Base-by-base conservation (phyloP, 2,113 vertebrate species). In the Agelaius tricolor region DNA sequence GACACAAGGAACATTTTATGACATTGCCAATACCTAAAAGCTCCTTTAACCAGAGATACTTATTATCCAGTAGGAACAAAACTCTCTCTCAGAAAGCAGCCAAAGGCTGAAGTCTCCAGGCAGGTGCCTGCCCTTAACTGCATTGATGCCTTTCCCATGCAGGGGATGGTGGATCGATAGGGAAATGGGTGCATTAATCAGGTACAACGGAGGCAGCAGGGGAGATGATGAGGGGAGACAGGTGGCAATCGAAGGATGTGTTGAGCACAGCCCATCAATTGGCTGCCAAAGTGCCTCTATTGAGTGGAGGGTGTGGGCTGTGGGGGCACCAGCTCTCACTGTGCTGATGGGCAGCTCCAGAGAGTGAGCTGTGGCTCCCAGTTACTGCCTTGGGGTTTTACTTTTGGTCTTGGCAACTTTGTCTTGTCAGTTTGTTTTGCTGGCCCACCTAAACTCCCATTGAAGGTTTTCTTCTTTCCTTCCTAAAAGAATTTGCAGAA, bases 111-210 rank as follows among this genome's bases (percentile, higher is more conserved):
- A 49, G 85, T 46, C 80, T 80, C 76, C 10, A 13, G 18, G 89
- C 89, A 84, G 89, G 89, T 88, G 59, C 85, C 90, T 93, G 69
- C 78, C 73, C 95, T 94, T 87, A 74, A 71, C 71, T 27, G 61
- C 84, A 96, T 95, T 75, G 96, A 97, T 2, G 75, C 93, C 90
- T 77, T 87, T 71, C 75, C 87, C 74, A 17, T 54, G 87, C 78
- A 15, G 73, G 92, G 86, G 96, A 66, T 28, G 41, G 87, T 3
- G 46, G 76, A 93, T 97, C 97, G 3, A 97, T 97, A 82, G 72
- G 78, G 92, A 82, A 94, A 96, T 96, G 35, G 95, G 94, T 95
- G 88, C 94, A 89, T 96, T 95, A 96, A 96, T 96, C 89, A 95
- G 96, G 66, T 49, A 49, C 76, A 13, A 3, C 47, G 37, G 23